Evolutionary conservation across 2,113 vertebrate genomes (phyloP), one percentile per base, ranked within the genome.

Genomic region (Xiphophorus hellerii): DNA sequence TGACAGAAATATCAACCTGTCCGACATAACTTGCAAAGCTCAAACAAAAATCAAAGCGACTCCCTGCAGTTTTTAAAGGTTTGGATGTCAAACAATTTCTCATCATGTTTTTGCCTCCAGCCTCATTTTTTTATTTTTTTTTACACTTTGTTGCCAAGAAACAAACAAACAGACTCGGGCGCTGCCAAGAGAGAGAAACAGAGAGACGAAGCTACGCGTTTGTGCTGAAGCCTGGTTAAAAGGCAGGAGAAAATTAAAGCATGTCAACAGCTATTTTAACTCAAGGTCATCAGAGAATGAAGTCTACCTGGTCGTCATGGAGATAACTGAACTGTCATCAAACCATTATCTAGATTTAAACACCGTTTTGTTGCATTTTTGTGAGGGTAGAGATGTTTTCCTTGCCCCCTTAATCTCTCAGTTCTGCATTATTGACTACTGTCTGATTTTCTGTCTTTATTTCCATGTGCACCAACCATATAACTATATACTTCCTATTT

Each of bases 281-380:
- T 69, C 58, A 69, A 62, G 29, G 66, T 35, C n/a, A 35, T 31
- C 28, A 76, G 58, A 28, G 33, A 15, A 62, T 4, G 5, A 15
- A 22, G 42, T 66, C 58, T 66, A 14, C 51, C n/a, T 5, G 2
- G 78, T 73, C 65, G 62, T 31, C 71, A 81, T 51, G 66, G 67
- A 37, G 37, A 82, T 62, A 67, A 25, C 27, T 35, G 5, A 28
- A 14, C 0, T 22, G 58, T 27, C 6, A 13, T 39, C 28, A n/a
- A 33, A 54, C 29, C 58, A 35, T 70, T 48, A 35, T 70, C 30
- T 10, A 37, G 51, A 4, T n/a, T 58, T n/a, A 51, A 60, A 31
- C 12, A 9, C 12, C 1, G 6, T 3, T 2, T 33, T 51, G 67
- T 69, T 28, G n/a, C n/a, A 6, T 14, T 66, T 37, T 35, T 42